Evolutionary conservation across 2,888 invertebrate species (phyloP).

Genomic region (Amiota communis): DNA sequence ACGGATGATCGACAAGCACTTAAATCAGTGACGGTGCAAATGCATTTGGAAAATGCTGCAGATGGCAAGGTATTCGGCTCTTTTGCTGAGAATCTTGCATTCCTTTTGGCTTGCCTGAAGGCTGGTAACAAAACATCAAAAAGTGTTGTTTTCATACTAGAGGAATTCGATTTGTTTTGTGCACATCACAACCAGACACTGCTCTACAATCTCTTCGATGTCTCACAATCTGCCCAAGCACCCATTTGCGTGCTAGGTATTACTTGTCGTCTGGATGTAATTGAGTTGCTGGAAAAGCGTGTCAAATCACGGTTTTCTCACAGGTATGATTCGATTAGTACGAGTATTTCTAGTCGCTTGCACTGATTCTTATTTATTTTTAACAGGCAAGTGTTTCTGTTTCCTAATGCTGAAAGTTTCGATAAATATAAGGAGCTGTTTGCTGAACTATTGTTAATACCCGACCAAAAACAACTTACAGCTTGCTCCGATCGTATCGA

Average conservation of each 20-base stretch:
- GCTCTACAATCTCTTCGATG: slow-evolving; percentile 94
- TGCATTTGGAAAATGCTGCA: slow-evolving; percentile 87
- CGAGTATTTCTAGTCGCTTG: too few species aligned
- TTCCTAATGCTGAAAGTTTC: slow-evolving; percentile 77
- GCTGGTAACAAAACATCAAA: too few species aligned
- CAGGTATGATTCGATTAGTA: too few species aligned
- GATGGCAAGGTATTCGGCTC: slow-evolving; percentile 88
- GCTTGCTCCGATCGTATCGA: slow-evolving; percentile 48
- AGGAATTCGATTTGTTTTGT: slow-evolving; percentile 94
- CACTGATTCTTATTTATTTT: slow-evolving; percentile 78
- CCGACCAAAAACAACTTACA: slow-evolving; percentile 63
- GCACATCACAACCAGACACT: slow-evolving; percentile 91
- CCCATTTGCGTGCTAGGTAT: slow-evolving; percentile 92
- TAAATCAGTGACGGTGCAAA: slow-evolving; percentile 85
- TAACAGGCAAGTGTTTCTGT: slow-evolving; percentile 84
- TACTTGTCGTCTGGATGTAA: slow-evolving; percentile 90
- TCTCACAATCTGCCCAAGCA: slow-evolving; percentile 88
- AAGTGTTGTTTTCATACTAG: slow-evolving; percentile 86
- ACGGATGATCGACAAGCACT: slow-evolving; percentile 91
- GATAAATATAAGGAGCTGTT: slow-evolving; percentile 76
- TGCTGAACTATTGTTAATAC: slow-evolving; percentile 76
- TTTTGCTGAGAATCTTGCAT: slow-evolving; percentile 87
- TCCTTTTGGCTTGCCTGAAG: slow-evolving; percentile 85
- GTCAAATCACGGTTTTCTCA: slow-evolving; percentile 97
- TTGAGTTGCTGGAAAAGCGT: slow-evolving; percentile 92